Base-by-base conservation (phyloP, 2,797 vertebrate species). In the Eospalax fontanierii region DNA sequence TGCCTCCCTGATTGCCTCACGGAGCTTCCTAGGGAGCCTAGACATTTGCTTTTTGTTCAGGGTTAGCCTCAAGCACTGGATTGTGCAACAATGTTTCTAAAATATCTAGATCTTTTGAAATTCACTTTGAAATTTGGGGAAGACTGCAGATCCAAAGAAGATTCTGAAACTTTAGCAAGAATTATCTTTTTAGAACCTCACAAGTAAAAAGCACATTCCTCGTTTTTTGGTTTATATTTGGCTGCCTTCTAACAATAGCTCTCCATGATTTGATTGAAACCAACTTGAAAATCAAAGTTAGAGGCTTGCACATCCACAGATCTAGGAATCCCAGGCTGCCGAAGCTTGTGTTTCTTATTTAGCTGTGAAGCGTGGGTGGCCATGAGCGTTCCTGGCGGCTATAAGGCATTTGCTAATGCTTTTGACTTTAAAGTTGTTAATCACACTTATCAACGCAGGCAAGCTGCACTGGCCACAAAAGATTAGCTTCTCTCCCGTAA, bases 361-460 rank as follows among this genome's bases (percentile, higher is more conserved):
- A 4, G 0, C 84, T 76, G 63, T 66, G 91, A 97, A 94, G 46
- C 16, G 75, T 87, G 89, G 96, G 95, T 97, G 97, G 90, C 82
- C 84, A 22, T 79, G 90, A 96, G 59, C 92, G n/a, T 43, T 92
- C 84, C 86, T 68, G 66, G 95, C 91, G 96, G 96, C 78, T 87
- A 90, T 63, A 85, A 81, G 57, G 94, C 71, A 95, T 95, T 93
- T 95, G 83, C 92, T 97, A 94, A 95, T 61, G 93, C 19, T 93
- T 96, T 95, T 97, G 86, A 76, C 84, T 74, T 95, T 95, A 96
- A 96, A 87, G 93, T 94, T 96, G 94, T 92, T 94, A 96, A 97
- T 88, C 91, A 89, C 71, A 95, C 70, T 96, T 96, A 95, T 1
- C 81, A 91, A 96, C 96, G 95, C 28, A 96, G 94, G 87, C 83